A percentile compares a stretch with the other conserved stretches of the same genome.
Evolutionary conservation across 2,888 invertebrate species (phyloP).

Genomic region (Psylliodes chrysocephalus): DNA sequence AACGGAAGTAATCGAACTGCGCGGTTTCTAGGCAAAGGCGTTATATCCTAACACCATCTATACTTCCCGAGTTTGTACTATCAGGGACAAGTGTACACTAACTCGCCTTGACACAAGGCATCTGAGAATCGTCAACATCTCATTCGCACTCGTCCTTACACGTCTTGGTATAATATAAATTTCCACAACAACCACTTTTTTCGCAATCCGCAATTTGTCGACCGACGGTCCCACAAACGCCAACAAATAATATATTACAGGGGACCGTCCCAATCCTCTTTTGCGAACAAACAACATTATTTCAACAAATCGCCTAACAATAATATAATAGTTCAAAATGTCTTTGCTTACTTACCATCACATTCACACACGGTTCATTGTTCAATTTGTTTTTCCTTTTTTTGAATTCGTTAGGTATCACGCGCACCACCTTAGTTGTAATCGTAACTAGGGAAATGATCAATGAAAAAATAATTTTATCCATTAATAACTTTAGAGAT

Average conservation of each 20-base stretch:
- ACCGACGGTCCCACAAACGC: conserved; percentile 50
- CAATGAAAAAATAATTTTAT: too few species aligned
- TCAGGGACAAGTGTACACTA: conserved; percentile 54
- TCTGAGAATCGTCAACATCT: conserved; percentile 43
- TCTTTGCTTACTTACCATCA: conserved; percentile 33
- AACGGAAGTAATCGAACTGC: conserved; percentile 15
- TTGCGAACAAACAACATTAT: conserved; percentile 52
- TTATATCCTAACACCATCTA: conserved; percentile 51
- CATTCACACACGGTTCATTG: conserved; percentile 38
- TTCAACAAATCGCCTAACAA: conserved; percentile 65
- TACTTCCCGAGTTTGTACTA: conserved; percentile 66
- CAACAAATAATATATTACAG: conserved; percentile 52
- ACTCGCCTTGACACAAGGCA: conserved; percentile 62
- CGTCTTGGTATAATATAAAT: conserved; percentile 33
- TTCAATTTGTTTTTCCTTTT: conserved; percentile 47
- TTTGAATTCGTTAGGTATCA: conserved; percentile 28
- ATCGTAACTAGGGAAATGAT: neutral
- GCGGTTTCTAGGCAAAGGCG: conserved; percentile 16
- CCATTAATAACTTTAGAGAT: too few species aligned
- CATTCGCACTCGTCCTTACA: conserved; percentile 36
- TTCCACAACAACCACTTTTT: conserved; percentile 56
- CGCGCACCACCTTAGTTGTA: conserved; percentile 13
- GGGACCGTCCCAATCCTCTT: conserved; percentile 37
- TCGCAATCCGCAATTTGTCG: conserved; percentile 42
- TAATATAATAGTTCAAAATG: conserved; percentile 63